Base-by-base conservation (phyloP, 2,888 invertebrate genomes). In the Hypomecis punctinalis region DNA sequence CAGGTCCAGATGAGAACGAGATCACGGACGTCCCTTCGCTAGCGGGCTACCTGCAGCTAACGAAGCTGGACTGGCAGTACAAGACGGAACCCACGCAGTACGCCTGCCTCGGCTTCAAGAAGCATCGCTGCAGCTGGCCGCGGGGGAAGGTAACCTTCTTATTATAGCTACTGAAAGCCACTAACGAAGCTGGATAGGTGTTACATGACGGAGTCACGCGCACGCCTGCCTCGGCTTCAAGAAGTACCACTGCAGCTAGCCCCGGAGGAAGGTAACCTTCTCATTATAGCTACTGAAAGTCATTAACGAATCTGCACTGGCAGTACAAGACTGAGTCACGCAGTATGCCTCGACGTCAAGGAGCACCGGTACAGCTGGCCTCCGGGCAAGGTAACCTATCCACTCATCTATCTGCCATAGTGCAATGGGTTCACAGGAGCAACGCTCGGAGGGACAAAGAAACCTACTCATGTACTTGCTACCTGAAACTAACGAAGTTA, bases 61-160 rank as follows among this genome's bases (percentile, higher is more conserved):
- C 97, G 70, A 96, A 96, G 83, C 86, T 98, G 66, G 98, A 98
- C 88, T 98, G 97, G 97, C 95, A 96, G 74, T 98, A 97, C 89
- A 97, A 97, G 90, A 97, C 97, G 0, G 97, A 97, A 80, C 96
- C 97, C 0, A 97, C 96, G 3, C 94, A 95, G 67, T 95, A 94
- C 77, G 96, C 97, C 0, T 97, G 97, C 74, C 88, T 97, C 67
- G 97, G 96, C 10, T 97, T 97, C 95, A 96, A 96, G 76, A 95
- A 96, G 67, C 96, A 95, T 53, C 94, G 96, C 61, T 97, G 97
- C 88, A 97, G 97, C 84, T 97, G 97, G 97, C 97, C 97, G 0
- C 92, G 98, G 53, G 97, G 97, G 23, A 97, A 97, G 86, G 91
- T 91, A 81, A 51, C 10, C 23, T 2, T n/a, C n/a, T n/a, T n/a